Evolutionary conservation across 2,113 vertebrate genomes (phyloP), one percentile per base, ranked within the genome.

Genomic region (Gallinago media): DNA sequence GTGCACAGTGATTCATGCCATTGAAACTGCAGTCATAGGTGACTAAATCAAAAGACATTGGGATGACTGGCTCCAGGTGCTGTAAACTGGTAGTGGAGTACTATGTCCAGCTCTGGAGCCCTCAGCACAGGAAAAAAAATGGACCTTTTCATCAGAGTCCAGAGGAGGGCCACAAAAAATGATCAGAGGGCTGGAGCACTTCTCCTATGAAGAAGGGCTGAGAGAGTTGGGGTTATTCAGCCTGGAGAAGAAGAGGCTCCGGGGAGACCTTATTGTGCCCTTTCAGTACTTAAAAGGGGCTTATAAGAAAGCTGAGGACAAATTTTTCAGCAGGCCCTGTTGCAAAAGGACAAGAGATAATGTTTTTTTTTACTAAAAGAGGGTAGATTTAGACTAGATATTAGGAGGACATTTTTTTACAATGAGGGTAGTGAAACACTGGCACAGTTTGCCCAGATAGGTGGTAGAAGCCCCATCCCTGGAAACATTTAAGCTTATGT

Each of bases 1-100:
- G 0, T 20, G 12, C 0, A 0, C 34, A 44, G 19, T 22, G 52
- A 16, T n/a, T 17, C 3, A 8, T 2, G 2, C 20, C 23, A 14
- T 16, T 88, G 56, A 71, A 75, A 32, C 31, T 47, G 13, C 26
- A 40, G 3, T 15, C 0, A 0, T 27, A 20, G 5, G 26, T 34
- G 22, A 34, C 21, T 40, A 36, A 63, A 42, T 34, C 34, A 44
- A 46, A 50, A 76, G 14, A 15, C 11, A 4, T 47, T 36, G 38
- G 15, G 40, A 19, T 65, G 21, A 49, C 21, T 12, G 2, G 7
- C 67, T 93, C 56, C 52, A 71, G 19, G 10, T 79, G 34, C 23
- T 58, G 18, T 46, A 23, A 66, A 76, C 46, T 38, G 11, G 26
- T 42, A 29, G 11, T 63, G 62, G 62, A 63, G 26, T 63, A 63